Evolutionary conservation across 2,797 vertebrate genomes (phyloP).

Genomic region (Astyanax mexicanus): DNA sequence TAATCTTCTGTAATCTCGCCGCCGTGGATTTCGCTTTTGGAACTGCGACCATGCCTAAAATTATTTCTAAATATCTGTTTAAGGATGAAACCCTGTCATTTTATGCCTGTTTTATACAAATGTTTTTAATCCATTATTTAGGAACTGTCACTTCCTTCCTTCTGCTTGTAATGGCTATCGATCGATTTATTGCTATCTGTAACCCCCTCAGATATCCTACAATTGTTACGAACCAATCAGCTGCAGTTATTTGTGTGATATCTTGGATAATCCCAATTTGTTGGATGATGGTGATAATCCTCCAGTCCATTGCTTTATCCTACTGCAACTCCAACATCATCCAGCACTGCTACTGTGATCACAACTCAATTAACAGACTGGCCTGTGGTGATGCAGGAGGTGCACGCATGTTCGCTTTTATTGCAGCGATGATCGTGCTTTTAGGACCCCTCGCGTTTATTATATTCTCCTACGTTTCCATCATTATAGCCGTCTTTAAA

Average conservation of each 20-base stretch:
- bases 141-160: slow-evolving; percentile 61
- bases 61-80: slow-evolving; percentile 69
- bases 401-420: slow-evolving; percentile 54
- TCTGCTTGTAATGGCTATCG: slow-evolving; percentile 71
- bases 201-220: slow-evolving; percentile 69
- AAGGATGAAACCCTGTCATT: slow-evolving; percentile 60
- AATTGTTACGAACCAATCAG: slow-evolving; percentile 63
- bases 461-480: slow-evolving; percentile 62
- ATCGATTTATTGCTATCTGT: slow-evolving; percentile 70
- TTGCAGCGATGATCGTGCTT: background rate
- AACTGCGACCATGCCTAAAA: slow-evolving; percentile 67
- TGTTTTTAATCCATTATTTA: background rate
- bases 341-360: slow-evolving; percentile 77
- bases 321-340: slow-evolving; percentile 74
- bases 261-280: background rate
- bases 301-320: slow-evolving; percentile 60
- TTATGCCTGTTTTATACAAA: slow-evolving; percentile 61
- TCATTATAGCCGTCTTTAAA: slow-evolving; percentile 46
- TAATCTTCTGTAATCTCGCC: slow-evolving; percentile 71
- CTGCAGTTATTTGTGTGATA: slow-evolving; percentile 57
- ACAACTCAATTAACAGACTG: slow-evolving; percentile 67
- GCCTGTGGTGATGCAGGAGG: slow-evolving; percentile 66
- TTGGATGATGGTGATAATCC: slow-evolving; percentile 25
- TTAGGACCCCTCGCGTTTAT: slow-evolving; percentile 50
- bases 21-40: slow-evolving; percentile 58